Evolutionary conservation across 2,113 vertebrate species (phyloP), one percentile per base, ranked within the genome.

Genomic region (Mormoops blainvillei): DNA sequence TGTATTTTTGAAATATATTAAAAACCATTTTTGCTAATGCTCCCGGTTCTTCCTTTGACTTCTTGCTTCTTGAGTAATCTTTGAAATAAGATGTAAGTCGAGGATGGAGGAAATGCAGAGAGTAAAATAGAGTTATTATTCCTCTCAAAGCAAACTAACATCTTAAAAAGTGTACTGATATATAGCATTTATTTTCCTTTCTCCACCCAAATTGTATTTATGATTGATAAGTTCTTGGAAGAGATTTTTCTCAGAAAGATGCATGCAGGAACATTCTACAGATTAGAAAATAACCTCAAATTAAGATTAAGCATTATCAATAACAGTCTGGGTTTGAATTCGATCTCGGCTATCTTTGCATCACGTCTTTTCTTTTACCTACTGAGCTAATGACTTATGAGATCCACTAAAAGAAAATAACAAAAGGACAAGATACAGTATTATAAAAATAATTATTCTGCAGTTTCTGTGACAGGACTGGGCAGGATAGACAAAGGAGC

Each of bases 121-220:
- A 45, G 33, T 52, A 73, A 95, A 86, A 61, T 68, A 78, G 36
- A 78, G 22, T 43, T 77, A 54, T 45, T 77, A 20, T 77, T 13
- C 15, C 15, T 94, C 36, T 14, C 14, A 91, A 87, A 76, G n/a
- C 16, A 83, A 87, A 83, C 22, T 83, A 52, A 52, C 15, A 24
- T 89, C 77, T 87, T 6, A 2, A 68, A 61, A 94, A 73, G 10
- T 91, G 22, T 28, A 54, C 33, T 68, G 15, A 61, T 54, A 45
- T 48, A 38, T 56, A n/a, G 7, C 7, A 71, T 91, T 94, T 96
- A 68, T 93, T 94, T 89, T 78, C 7, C 36, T 84, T 70, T 94
- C 1, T n/a, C 7, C 36, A 56, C 36, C 65, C 36, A 83, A 80
- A 41, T 68, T 48, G 83, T 67, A 28, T 86, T 43, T 92, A 68